Base-by-base conservation (phyloP, 2,797 vertebrate species). In the Etheostoma nigrum region DNA sequence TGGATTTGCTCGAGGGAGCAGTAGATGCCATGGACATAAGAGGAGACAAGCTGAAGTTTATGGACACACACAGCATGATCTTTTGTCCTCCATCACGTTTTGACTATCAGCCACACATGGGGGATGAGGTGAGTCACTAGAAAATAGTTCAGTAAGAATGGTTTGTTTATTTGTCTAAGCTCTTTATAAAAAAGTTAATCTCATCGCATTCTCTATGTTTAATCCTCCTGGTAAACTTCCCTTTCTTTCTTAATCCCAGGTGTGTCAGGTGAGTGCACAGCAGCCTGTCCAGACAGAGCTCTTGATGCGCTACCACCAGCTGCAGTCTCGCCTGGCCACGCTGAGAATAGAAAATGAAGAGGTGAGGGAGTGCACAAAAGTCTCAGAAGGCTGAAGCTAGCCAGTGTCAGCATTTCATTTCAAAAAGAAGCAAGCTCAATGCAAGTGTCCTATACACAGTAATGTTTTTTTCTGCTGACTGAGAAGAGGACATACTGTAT, bases 311-410 rank as follows among this genome's bases (percentile, higher is more conserved):
- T 96, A 98, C 93, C 98, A 99, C 94, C 98, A 99, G 93, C 96
- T 99, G 89, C 98, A 99, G 93, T 99, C 98, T 0, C 96, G 98
- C 58, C 94, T 99, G 67, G 95, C 97, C 79, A 99, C 98, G 0
- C 96, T 99, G 86, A 98, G 96, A 95, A 99, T 99, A 64, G 98
- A 99, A 92, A 99, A 99, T 0, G 98, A 99, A 78, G 98, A 99
- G 97, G 98, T 99, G 89, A 96, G 95, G 96, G 95, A 27, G 48
- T 53, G 52, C 47, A 33, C 65, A 42, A 21, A 15, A 23, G 53
- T 71, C 36, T 52, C 16, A 36, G 30, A 47, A 57, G 33, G 36
- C 2, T 30, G 55, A 45, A 55, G 48, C 21, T 18, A 49, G 45
- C 45, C 19, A n/a, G 12, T 63, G 63, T 84, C 70, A 60, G 82